Evolutionary conservation across 2,888 invertebrate species (phyloP), one percentile per base, ranked within the genome.

Genomic region (Koerneria pararmatus): DNA sequence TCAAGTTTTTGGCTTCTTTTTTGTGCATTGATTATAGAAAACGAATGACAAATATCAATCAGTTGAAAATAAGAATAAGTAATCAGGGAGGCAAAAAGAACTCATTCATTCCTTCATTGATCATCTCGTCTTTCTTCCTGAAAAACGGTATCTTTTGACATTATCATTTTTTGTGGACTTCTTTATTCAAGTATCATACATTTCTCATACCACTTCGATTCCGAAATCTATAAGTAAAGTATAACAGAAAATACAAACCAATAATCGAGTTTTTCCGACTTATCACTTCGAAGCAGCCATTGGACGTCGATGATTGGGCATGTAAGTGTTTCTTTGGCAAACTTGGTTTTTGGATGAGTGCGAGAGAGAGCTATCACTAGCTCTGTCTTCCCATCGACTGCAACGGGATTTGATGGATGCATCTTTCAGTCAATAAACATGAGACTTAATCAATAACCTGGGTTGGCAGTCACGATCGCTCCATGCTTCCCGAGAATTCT

Each of bases 401-500:
- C 34, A 69, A 51, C 32, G 8, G 29, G n/a, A 46, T 34, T 37
- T 11, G 53, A 3, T 15, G 48, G 11, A 15, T 41, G n/a, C 46
- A 41, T 15, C n/a, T 41, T 34, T 51, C 22, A 51, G 11, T 24
- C 29, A 19, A 62, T 8, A 48, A 32, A 27, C 6, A 5, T 19
- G 31, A 31, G 11, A 6, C 24, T 22, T 49, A 3, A 1, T 15
- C 34, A 62, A 71, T 65, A 41, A 74, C 75, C 71, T 11, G 73
- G 66, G 60, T 72, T 76, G 29, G 75, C 75, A 29, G 77, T 72
- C 3, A 71, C 66, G 3, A 53, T 72, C 8, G 76, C 78, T 24
- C 75, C 77, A 35, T 77, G 74, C 29, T 65, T 41, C 27, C 70
- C 68, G 49, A 79, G 67, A 41, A 77, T 73, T 48, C 69, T 69